phyloP scores from a whole-genome alignment of 2,888 invertebrate species.

The Tryphoninae sp. region DNA sequence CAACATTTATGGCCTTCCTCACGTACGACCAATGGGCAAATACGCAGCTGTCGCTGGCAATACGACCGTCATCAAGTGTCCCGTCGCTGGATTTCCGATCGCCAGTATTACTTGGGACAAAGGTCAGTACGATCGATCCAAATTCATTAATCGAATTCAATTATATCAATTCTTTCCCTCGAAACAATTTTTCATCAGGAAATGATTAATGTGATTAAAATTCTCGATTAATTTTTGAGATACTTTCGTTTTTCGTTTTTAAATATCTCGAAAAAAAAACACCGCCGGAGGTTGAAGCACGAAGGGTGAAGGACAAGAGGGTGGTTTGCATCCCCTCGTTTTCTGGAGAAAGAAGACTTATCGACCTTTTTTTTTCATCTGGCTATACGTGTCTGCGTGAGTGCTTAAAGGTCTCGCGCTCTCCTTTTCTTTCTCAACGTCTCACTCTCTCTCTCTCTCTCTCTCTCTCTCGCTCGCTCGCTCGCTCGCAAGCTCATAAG shows the following conservation, averaged over 20 bases:
- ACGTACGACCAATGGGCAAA: conserved; percentile 93
- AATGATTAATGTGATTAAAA: background rate
- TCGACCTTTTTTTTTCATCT: conserved; percentile 46
- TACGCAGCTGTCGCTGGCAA: conserved; percentile 93
- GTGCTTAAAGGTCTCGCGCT: conserved; percentile 1
- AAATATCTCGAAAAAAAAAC: background rate
- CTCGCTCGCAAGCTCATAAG: conserved; percentile 58
- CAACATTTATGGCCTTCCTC: conserved; percentile 94
- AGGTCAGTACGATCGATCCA: conserved; percentile 82
- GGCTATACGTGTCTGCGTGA: conserved; percentile 15
- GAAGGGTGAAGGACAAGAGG: conserved; percentile 16
- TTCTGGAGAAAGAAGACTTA: conserved; percentile 54
- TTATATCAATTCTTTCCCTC: background rate
- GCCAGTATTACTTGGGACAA: conserved; percentile 94
- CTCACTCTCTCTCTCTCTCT: background rate
- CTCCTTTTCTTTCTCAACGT: background rate
- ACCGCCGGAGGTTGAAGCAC: background rate
- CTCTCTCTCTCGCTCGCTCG: background rate
- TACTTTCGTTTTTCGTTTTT: background rate
- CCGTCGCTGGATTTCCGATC: conserved; percentile 94
- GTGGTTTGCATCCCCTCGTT: conserved; percentile 29
- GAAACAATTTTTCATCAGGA: background rate
- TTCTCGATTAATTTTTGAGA: background rate
- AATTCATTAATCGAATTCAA: too few species aligned
- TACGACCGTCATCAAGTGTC: conserved; percentile 93